Evolutionary conservation across 1,140 invertebrate genomes (phyloP).

Genomic region (Rhynchophorus ferrugineus): DNA sequence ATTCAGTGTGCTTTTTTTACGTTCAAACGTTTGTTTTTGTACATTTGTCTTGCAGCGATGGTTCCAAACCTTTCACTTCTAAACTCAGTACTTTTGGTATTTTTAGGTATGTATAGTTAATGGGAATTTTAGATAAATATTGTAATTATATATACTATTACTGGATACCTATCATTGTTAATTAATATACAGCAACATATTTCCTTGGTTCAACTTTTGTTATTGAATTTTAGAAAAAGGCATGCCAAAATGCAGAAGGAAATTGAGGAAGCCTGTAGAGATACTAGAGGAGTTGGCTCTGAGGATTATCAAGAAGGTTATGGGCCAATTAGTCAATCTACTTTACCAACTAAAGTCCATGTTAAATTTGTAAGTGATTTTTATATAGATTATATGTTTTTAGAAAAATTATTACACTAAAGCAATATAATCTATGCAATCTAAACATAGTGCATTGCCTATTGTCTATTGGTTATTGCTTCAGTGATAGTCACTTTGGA

Average conservation of each 20-base stretch:
- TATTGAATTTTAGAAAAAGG: conserved; percentile 61
- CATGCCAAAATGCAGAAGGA: conserved; percentile 83
- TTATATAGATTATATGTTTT: neutral
- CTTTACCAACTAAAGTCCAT: conserved; percentile 62
- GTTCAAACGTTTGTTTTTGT: conserved; percentile 11
- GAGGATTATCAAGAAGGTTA: conserved; percentile 48
- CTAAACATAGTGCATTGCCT: no score
- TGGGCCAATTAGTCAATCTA: conserved; percentile 41
- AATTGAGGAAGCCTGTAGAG: conserved; percentile 81
- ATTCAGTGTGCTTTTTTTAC: conserved; percentile 2
- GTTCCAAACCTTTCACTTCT: conserved; percentile 59
- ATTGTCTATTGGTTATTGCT: no score
- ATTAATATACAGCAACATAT: no score
- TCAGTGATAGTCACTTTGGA: no score
- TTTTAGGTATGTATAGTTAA: conserved; percentile 58
- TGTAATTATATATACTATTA: neutral
- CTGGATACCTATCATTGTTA: no score
- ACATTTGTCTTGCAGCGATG: conserved; percentile 60
- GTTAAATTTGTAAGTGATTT: conserved; percentile 66
- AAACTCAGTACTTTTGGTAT: conserved; percentile 53
- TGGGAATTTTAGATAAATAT: neutral
- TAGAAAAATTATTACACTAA: no score
- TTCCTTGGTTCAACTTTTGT: neutral
- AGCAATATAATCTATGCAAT: no score
- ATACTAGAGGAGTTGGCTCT: conserved; percentile 49